A percentile compares a stretch with the other conserved stretches of the same genome.
These are phyloP conservation scores for Solen grandis DNA, from an alignment of 1,140 invertebrate genomes.

Conservation along the genomic window DNA sequence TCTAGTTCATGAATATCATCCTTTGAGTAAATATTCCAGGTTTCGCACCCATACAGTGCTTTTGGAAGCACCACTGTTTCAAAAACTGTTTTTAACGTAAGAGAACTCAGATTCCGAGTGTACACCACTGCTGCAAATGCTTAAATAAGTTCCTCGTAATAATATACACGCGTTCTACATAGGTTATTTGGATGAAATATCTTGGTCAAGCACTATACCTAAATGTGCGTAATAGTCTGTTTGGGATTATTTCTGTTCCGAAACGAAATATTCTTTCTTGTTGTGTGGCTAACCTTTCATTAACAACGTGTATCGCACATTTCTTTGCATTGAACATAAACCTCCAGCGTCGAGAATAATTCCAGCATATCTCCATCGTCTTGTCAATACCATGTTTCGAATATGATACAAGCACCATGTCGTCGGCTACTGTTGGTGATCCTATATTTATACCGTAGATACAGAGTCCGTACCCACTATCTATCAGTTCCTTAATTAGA, in stretches of 20 bases:
- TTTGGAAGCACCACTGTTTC: background rate
- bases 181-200: background rate
- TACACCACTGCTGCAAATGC: background rate
- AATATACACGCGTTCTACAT: background rate
- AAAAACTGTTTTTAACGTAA: background rate
- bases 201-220: background rate
- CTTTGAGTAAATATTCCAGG: too few species aligned
- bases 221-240: background rate
- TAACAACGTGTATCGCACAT: background rate
- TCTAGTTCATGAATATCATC: too few species aligned
- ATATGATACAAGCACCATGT: background rate
- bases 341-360: background rate
- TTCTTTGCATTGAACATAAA: background rate
- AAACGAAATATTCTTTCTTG: too few species aligned
- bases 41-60: background rate
- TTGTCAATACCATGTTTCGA: background rate
- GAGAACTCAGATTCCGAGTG: background rate
- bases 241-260: too few species aligned
- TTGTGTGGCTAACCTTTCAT: too few species aligned
- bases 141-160: background rate
- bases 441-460: background rate
- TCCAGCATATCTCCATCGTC: background rate
- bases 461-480: conserved; percentile 2
- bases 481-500: conserved; percentile 3
- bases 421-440: background rate